Percentiles rank a stretch among this genome's conserved stretches.
These are phyloP conservation scores for Epinotia demarniana DNA, from an alignment of 2,888 invertebrate species.

Conservation along the genomic window DNA sequence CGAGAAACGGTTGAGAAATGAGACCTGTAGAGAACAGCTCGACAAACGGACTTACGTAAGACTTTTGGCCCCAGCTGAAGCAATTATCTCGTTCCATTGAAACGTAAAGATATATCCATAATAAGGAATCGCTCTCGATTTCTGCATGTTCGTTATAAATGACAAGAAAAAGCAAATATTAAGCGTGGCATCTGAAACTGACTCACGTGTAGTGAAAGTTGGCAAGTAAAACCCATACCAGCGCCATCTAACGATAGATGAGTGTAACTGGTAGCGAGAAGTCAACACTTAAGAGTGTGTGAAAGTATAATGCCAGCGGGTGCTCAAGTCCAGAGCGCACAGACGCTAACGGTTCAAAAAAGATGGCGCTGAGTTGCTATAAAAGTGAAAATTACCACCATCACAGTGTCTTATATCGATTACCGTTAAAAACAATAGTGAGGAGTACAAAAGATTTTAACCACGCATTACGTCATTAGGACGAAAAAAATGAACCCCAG, in stretches of 20 bases:
- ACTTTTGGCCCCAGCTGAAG: too few relatives aligned
- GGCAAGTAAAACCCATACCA: background rate
- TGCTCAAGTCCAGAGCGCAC: background rate
- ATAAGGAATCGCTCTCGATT: background rate
- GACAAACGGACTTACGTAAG: background rate
- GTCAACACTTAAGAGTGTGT: background rate
- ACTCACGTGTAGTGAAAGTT: conserved; percentile 4
- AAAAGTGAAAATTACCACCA: background rate
- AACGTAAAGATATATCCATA: background rate
- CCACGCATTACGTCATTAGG: too few relatives aligned
- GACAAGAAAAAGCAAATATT: background rate
- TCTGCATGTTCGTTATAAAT: background rate
- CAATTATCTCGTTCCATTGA: background rate
- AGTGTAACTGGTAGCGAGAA: background rate
- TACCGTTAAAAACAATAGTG: too few relatives aligned
- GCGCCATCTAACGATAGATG: conserved; percentile 3
- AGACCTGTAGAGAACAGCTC: too few relatives aligned
- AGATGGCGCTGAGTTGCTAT: conserved; percentile 19
- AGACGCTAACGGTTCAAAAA: background rate
- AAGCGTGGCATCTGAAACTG: background rate
- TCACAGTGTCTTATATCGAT: too few relatives aligned
- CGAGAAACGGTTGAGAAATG: too few relatives aligned
- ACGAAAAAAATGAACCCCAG: too few relatives aligned
- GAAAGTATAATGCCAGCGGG: background rate
- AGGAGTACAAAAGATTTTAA: too few relatives aligned